Conservation (phyloP, 2,888 invertebrate species). For the Cheilosia vulpina region DNA sequence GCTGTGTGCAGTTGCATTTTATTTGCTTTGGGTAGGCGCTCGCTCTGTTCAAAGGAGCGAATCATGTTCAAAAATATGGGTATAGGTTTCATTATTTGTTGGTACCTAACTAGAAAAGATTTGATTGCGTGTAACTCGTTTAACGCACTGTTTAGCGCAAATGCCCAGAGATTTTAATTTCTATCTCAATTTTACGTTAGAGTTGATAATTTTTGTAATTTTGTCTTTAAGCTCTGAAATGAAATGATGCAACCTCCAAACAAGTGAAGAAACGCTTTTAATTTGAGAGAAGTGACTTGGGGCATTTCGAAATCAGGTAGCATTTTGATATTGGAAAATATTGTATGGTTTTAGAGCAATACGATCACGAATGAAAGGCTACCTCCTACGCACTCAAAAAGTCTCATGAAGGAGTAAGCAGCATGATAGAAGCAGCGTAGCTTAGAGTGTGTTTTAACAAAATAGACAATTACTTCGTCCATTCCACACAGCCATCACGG, state of each 20-base stretch:
- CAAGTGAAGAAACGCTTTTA: too few species aligned
- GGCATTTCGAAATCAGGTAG: background rate
- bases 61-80: conserved; percentile 13
- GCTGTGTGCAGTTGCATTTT: conserved; percentile 49
- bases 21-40: conserved; percentile 43
- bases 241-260: too few species aligned
- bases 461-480: too few species aligned
- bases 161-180: conserved; percentile 29
- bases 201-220: conserved; percentile 9
- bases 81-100: conserved; percentile 27
- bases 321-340: too few species aligned
- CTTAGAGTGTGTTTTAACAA: too few species aligned
- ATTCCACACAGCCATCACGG: too few species aligned
- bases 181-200: conserved; percentile 16
- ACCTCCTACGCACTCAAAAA: too few species aligned
- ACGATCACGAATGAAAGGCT: too few species aligned
- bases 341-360: too few species aligned
- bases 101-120: conserved; percentile 14
- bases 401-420: too few species aligned
- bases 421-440: too few species aligned
- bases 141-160: conserved; percentile 67
- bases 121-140: conserved; percentile 60
- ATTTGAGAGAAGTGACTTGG: too few species aligned
- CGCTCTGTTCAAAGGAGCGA: conserved; percentile 31
- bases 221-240: background rate